Evolutionary conservation across 2,888 invertebrate species (phyloP), one percentile per base, ranked within the genome.

Genomic region (Oconnorella tubifera): DNA sequence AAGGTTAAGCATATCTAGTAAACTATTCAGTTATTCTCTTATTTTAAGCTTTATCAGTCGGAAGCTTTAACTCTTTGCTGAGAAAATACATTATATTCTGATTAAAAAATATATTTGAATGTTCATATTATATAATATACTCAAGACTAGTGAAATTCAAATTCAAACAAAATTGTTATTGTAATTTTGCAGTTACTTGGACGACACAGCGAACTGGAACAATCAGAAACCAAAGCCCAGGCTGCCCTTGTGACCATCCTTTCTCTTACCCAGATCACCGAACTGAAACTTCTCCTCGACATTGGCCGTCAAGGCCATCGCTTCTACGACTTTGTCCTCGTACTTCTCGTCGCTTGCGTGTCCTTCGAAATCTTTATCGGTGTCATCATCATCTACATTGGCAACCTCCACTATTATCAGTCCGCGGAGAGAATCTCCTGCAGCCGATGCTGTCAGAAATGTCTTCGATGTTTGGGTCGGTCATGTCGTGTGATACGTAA

Each of bases 241-340:
- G 72, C 68, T 6, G 71, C 72, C 3, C 68, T 72, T 10, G 71
- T 72, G 25, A 68, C 71, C 33, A 68, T 72, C 27, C 67, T 72
- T 31, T 73, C 71, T 6, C 61, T 72, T 64, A 70, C 72, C 3
- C 71, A 72, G 57, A 72, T 72, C 62, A 72, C 72, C 1, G 71
- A 72, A 56, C 65, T 72, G 32, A 72, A 72, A 49, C 66, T 72
- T 1, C 62, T 72, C 23, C 61, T 72, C 2, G 71, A 72, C 62
- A 72, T 72, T 29, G 72, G 71, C 23, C 62, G 71, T 1, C 67
- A 66, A 33, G 70, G 70, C n/a, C 71, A 72, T 61, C 70, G 70
- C 49, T 72, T 72, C 66, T 72, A 72, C 60, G 72, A 72, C 61
- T 72, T 72, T 62, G 72, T 72, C 33, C 68, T 72, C 33, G 70